Base-by-base conservation (phyloP, 2,113 vertebrate species). In the Marmota flaviventris region DNA sequence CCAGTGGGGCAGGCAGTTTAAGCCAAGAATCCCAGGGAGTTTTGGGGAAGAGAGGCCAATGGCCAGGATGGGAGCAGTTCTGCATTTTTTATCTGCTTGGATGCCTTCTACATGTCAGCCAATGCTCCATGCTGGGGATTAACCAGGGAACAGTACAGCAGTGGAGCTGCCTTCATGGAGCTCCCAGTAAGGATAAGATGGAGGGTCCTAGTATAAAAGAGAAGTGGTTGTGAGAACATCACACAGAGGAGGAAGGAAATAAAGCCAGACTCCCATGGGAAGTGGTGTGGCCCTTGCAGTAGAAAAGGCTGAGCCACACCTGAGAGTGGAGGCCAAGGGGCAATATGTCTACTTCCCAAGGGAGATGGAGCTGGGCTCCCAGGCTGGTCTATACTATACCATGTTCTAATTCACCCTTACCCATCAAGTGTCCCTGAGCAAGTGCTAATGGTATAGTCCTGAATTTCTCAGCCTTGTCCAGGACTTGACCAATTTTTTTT, bases 361-460 rank as follows among this genome's bases (percentile, higher is more conserved):
- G 17, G 39, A 61, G 56, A 56, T 10, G 67, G 67, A 65, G 69
- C n/a, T 27, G 72, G 86, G 48, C 56, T 75, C 75, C 39, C 32
- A 37, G 16, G 32, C 29, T 27, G 76, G 32, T 17, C 37, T 1
- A 13, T 4, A 20, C 14, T 1, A 34, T 5, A 39, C 56, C 37
- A 39, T 56, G 29, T 39, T 85, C 42, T 39, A 7, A 25, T 27
- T 12, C 88, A 42, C 5, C 7, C 72, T 48, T 51, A 6, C 5
- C 27, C 25, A 77, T 8, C 5, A 51, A 8, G 72, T 42, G 25
- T 18, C n/a, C 69, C 58, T 20, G 22, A 77, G 78, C 34, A 78
- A n/a, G 37, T 20, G 2, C 37, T 20, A 17, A 18, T 18, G 22
- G 25, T 0, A 22, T 0, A 69, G 8, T 48, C 1, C 1, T n/a